Conservation (phyloP, 2,797 vertebrate genomes). For the Melopsittacus undulatus region DNA sequence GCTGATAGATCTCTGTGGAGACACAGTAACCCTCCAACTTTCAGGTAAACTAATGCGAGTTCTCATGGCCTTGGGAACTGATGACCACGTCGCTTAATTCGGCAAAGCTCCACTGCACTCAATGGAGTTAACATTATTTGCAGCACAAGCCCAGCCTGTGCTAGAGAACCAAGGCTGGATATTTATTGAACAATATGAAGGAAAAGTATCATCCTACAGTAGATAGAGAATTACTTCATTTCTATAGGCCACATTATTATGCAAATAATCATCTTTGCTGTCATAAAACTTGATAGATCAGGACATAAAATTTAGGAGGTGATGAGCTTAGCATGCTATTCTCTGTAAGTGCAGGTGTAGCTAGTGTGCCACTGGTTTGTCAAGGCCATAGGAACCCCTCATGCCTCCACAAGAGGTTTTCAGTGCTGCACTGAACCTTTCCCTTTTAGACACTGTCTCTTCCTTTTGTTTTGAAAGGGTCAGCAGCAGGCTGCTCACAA, state of each 20-base stretch:
- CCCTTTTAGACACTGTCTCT: neutral
- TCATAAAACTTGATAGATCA: constrained; percentile 35
- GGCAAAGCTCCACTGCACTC: neutral
- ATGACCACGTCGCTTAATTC: neutral
- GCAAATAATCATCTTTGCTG: constrained; percentile 37
- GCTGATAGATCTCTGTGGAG: neutral
- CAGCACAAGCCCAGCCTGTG: neutral
- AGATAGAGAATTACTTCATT: neutral
- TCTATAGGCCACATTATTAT: constrained; percentile 38
- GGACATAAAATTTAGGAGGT: constrained; percentile 30
- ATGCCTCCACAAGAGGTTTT: neutral
- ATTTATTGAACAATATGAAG: neutral
- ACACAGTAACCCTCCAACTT: neutral
- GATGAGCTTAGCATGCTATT: neutral
- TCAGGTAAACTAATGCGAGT: neutral
- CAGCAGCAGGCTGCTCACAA: neutral
- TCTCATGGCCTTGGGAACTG: neutral
- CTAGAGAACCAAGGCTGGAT: neutral
- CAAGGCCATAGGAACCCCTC: neutral
- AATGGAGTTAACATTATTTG: neutral
- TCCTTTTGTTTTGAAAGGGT: neutral
- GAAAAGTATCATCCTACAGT: neutral
- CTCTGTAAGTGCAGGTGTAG: neutral
- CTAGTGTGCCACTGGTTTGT: neutral
- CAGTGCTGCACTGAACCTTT: neutral